These are phyloP conservation scores for Scrobipalpa atriplicella DNA, from an alignment of 2,888 invertebrate species.

Conservation along the genomic window DNA sequence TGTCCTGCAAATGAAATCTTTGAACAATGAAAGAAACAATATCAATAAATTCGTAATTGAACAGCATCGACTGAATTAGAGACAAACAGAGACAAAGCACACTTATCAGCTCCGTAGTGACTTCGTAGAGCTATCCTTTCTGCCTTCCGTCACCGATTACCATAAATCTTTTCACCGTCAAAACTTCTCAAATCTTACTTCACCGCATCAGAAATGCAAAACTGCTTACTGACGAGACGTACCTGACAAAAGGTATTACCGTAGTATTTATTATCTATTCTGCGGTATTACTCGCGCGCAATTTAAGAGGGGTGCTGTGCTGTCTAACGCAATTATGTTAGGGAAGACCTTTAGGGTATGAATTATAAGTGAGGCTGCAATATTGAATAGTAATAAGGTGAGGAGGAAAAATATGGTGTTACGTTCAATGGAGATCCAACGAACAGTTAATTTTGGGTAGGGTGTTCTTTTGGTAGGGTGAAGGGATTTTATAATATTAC, in stretches of 20 bases:
- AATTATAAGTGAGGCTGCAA: slow-evolving; percentile 21
- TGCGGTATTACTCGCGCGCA: slow-evolving; percentile 46
- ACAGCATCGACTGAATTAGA: too few relatives aligned
- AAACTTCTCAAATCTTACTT: slow-evolving; percentile 9
- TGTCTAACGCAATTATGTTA: slow-evolving; percentile 47
- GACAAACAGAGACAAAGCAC: too few relatives aligned
- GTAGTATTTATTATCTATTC: too few relatives aligned
- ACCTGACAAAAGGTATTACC: slow-evolving; percentile 45
- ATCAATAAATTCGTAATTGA: too few relatives aligned
- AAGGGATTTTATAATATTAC: too few relatives aligned
- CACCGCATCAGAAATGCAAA: slow-evolving; percentile 55
- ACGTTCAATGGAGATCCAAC: too few relatives aligned
- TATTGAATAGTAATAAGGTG: slow-evolving; percentile 18
- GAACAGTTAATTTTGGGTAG: too few relatives aligned
- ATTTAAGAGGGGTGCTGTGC: slow-evolving; percentile 50
- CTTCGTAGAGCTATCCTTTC: slow-evolving; percentile 8
- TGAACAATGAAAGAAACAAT: too few relatives aligned
- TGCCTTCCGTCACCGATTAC: slow-evolving; percentile 5
- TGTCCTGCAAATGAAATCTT: neutral
- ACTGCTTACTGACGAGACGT: slow-evolving; percentile 49
- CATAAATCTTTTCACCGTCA: slow-evolving; percentile 1
- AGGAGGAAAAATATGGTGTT: neutral
- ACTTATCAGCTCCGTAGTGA: too few relatives aligned
- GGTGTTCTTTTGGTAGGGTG: too few relatives aligned
- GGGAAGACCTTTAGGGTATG: slow-evolving; percentile 7